Evolutionary conservation across 2,113 vertebrate genomes (phyloP).

Genomic region (Hyperoodon ampullatus): DNA sequence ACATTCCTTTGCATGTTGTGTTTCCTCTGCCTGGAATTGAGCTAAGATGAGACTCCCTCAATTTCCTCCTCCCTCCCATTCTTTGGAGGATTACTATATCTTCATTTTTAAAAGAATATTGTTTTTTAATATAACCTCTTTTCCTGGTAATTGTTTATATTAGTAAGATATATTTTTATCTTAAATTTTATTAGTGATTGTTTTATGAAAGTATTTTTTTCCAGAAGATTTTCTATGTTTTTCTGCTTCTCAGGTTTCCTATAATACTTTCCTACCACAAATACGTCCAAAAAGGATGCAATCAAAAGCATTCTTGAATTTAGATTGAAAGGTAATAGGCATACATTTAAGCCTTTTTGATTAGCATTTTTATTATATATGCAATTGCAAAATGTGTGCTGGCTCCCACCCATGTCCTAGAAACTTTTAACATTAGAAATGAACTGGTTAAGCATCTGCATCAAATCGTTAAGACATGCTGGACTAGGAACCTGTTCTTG

Average conservation of each 20-base stretch:
- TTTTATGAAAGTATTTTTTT: not conserved
- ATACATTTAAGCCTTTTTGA: not conserved
- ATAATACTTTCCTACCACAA: not conserved
- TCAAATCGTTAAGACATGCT: not conserved
- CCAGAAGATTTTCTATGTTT: not conserved
- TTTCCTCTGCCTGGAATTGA: not conserved
- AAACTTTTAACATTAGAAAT: not conserved
- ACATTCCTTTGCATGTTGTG: not conserved
- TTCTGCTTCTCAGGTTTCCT: not conserved
- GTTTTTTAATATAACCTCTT: not conserved
- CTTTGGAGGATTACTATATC: not conserved
- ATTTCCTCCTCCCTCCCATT: accelerated
- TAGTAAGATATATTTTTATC: not conserved
- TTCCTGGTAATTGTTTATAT: not conserved
- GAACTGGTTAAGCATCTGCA: not conserved
- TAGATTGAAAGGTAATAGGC: not conserved
- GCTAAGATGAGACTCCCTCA: not conserved
- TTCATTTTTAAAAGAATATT: not conserved
- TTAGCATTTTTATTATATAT: not conserved
- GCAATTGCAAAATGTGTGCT: not conserved
- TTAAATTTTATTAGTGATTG: not conserved
- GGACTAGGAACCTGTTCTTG: not conserved
- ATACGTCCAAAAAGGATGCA: not conserved
- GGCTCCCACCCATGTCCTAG: not conserved
- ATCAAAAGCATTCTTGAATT: not conserved